Base-by-base conservation (phyloP, 1,140 invertebrate species). In the Coboldia fuscipes region DNA sequence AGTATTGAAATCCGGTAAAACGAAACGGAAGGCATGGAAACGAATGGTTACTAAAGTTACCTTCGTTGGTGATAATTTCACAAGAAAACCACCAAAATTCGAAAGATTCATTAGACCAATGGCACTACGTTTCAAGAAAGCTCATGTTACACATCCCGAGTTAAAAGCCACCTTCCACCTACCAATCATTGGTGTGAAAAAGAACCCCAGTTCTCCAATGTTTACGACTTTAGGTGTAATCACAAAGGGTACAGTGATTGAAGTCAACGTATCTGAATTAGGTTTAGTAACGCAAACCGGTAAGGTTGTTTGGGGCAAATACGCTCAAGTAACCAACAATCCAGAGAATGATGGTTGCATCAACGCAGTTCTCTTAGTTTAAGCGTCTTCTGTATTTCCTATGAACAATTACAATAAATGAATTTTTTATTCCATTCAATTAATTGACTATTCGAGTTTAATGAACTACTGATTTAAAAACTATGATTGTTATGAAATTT, bases 221-320 rank as follows among this genome's bases (percentile, higher is more conserved):
- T 98, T 90, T 50, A 99, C 96, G 19, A 81, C 75, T 37, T 62
- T 99, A 28, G 96, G 96, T 16, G 93, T 99, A 2, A 97, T 99
- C 21, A 99, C 96, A 0, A 99, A 99, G 61, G 90, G 89, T 47
- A 96, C 90, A 3, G 73, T 97, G 1, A 81, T 97, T 39, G 90
- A 97, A 70, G 81, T 98, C 0, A 99, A 99, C 56, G 90, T 99
- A 42, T 94, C 88, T 32, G 96, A 99, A 61, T 64, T 99, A 30
- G 96, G 96, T 65, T 65, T 99, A 29, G 96, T 99, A 1, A 99
- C 94, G 8, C 90, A 97, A 57, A 81, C 83, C 22, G 96, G 96
- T 36, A 99, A 99, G 75, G 90, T 99, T 39, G 86, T 99, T 2
- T 99, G 94, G 94, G 96, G 93, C 41, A 99, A 99, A 70, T 99